Base-by-base conservation (phyloP, 2,888 invertebrate species). In the Microplitis manilae region DNA sequence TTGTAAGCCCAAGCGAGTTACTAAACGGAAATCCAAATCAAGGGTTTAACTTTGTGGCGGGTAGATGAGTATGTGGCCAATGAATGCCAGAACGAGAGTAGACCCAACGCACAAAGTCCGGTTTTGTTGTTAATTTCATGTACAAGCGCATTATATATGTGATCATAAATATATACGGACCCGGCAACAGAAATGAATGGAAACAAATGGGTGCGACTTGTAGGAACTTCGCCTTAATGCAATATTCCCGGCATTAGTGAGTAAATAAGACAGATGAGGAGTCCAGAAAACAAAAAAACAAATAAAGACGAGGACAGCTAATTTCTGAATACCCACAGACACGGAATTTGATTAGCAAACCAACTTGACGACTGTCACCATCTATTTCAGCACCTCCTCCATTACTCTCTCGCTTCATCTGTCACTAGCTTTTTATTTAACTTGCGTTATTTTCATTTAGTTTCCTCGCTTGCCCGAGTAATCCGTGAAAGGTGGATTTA, bases 1-100 rank as follows among this genome's bases (percentile, higher is more conserved):
- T 67, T 39, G 64, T 64, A 62, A 39, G 73, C 73, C 50, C 62
- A 77, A 74, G 82, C 74, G 79, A 79, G 73, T 73, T 76, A 76
- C 79, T 84, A 86, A 86, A 87, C 86, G 85, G 86, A 87, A 87
- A 86, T 81, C 85, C 81, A 85, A 86, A 87, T 87, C 85, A 87
- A 85, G 83, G 84, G 72, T 64, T 73, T 64, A 73, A 64, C 73
- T 40, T 64, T 73, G 73, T 62, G 73, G 73, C 50, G 40, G 13
- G 1, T 73, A 62, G 65, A 71, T 30, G 62, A 71, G 71, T 71
- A 40, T 40, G 61, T 20, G 41, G 20, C 62, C 64, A 73, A 65
- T 64, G 73, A 73, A 73, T 73, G 64, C 2, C 50, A 5, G 50
- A 13, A 50, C 13, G 13, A 50, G 30, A 2, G 30, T 30, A 30